Conservation (phyloP, 2,797 vertebrate species). For the Sebastes miniatus region DNA sequence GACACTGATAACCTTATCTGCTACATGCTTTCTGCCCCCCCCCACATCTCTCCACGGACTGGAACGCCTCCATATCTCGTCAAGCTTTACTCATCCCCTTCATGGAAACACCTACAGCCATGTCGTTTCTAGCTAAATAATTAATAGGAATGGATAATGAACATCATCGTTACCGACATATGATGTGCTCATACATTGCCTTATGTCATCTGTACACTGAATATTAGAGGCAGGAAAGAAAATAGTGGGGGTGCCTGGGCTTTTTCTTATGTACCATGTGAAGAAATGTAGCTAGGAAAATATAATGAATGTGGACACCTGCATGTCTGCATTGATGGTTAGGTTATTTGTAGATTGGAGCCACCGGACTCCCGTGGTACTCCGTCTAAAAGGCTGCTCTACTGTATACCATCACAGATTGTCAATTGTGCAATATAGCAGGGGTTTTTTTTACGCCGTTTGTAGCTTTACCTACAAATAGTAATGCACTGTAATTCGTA, state of each 20-base stretch:
- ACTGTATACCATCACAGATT: background rate
- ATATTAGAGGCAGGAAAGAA: background rate
- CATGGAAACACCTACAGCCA: conserved; percentile 35
- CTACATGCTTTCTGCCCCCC: background rate
- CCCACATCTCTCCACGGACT: conserved; percentile 1
- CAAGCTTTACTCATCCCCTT: conserved; percentile 17
- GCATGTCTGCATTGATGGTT: background rate
- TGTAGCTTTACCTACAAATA: no score
- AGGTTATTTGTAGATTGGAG: background rate
- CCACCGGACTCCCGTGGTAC: background rate
- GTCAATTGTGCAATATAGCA: background rate
- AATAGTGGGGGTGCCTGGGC: background rate
- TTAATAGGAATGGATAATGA: conserved; percentile 42
- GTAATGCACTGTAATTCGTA: no score
- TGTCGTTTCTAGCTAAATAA: conserved; percentile 33
- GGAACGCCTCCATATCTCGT: conserved; percentile 5
- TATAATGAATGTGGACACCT: background rate
- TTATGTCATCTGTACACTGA: background rate
- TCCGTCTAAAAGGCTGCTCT: background rate
- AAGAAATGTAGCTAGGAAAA: background rate
- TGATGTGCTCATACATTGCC: background rate
- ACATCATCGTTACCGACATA: background rate
- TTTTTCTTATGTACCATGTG: background rate
- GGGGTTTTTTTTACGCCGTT: no score
- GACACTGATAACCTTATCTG: conserved; percentile 52